Conservation (phyloP, 2,797 vertebrate genomes). For the Syncerus caffer region DNA sequence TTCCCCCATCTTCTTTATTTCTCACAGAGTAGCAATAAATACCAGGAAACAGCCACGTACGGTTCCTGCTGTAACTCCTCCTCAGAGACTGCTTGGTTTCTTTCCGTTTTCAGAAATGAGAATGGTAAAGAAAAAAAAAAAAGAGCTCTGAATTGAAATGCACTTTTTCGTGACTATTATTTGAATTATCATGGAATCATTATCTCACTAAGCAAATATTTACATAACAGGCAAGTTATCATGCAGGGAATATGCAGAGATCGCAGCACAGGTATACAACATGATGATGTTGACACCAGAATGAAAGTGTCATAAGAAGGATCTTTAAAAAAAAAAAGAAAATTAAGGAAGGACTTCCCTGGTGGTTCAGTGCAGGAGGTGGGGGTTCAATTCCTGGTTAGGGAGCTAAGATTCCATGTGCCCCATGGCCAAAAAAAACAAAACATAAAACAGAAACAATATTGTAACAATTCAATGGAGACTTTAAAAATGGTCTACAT, state of each 20-base stretch:
- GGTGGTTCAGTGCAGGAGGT: not conserved
- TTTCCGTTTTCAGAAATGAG: not conserved
- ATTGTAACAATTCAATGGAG: not conserved
- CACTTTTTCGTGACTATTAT: not conserved
- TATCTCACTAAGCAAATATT: not conserved
- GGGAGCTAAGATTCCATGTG: not conserved
- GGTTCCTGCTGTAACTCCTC: not conserved
- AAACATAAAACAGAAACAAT: not conserved
- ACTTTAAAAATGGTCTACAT: not conserved
- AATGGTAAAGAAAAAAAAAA: not conserved
- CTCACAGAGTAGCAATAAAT: not conserved
- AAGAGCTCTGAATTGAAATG: not conserved
- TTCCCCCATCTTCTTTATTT: not conserved
- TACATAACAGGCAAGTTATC: not conserved
- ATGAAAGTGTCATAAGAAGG: not conserved
- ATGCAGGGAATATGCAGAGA: no score
- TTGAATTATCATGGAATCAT: not conserved
- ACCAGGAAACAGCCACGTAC: not conserved
- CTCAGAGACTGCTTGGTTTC: not conserved
- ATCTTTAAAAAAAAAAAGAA: not conserved
- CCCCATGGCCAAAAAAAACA: not conserved
- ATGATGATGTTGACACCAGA: not conserved
- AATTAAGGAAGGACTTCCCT: not conserved
- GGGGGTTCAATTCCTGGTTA: not conserved
- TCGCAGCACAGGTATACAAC: not conserved